These are phyloP conservation scores for Camponotus vicinus DNA, from an alignment of 1,140 invertebrate species.

Conservation along the genomic window DNA sequence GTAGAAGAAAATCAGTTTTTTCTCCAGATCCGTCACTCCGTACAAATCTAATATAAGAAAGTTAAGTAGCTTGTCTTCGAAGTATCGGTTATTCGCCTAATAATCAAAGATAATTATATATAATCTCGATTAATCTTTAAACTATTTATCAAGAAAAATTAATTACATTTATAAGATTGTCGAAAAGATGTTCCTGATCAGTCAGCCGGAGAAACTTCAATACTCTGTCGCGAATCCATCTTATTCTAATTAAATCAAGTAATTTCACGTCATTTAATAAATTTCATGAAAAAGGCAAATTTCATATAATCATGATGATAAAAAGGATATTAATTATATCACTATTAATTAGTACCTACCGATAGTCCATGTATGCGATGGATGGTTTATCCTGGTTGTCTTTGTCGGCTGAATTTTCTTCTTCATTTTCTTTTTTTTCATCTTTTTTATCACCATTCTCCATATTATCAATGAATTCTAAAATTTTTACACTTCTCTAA, in stretches of 20 bases:
- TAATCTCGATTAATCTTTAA: not conserved
- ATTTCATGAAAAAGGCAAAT: not conserved
- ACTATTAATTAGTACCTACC: conserved; percentile 46
- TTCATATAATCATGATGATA: not conserved
- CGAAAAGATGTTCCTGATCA: conserved; percentile 76
- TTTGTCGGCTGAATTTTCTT: conserved; percentile 1
- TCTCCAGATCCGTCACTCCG: conserved; percentile 82
- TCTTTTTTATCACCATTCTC: not conserved
- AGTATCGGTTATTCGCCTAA: conserved; percentile 80
- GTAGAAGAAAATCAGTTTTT: conserved; percentile 86
- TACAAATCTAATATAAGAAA: conserved; percentile 82
- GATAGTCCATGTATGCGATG: conserved; percentile 41
- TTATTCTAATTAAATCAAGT: conserved; percentile 73
- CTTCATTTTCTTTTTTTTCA: conserved; percentile 22
- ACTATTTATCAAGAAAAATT: not conserved
- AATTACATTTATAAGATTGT: conserved; percentile 82
- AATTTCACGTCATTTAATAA: not conserved
- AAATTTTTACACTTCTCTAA: not conserved
- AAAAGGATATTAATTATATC: not conserved
- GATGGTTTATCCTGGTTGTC: conserved; percentile 28
- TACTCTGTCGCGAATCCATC: conserved; percentile 82
- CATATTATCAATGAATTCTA: conserved; percentile 6
- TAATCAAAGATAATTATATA: conserved; percentile 11
- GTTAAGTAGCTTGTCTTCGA: conserved; percentile 80
- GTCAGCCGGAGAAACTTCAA: conserved; percentile 78